Evolutionary conservation across 53 echinoderm and acorn worm genomes (phyloP), one percentile per base, ranked within the genome.

Genomic region (Antedon mediterranea): DNA sequence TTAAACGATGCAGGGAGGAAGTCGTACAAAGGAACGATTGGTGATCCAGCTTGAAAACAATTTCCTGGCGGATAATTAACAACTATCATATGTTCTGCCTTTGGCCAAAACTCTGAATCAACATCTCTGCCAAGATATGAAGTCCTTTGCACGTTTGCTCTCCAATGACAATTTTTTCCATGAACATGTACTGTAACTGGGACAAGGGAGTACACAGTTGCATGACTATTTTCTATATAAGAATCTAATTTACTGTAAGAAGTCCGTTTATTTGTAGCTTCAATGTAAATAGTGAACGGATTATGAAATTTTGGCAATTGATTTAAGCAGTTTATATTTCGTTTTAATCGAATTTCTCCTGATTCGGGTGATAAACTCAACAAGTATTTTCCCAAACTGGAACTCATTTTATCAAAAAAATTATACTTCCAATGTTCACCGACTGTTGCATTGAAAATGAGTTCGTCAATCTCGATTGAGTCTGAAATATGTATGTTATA

Each of bases 121-220:
- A 43, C 79, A 26, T 23, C 31, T 31, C 78, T 71, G 42, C 75
- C 75, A 76, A 34, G 71, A 33, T 81, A 32, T 71, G 71, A 81
- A 34, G 75, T 77, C 82, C 86, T 88, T 28, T 86, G 83, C 71
- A 81, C 89, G 15, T 71, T 78, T 75, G 86, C 86, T 71, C 75
- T 89, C 42, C 87, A 81, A 78, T 87, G 83, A 79, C 94, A 94
- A 29, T 86, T 77, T 33, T 81, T 85, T 43, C 94, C 94, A 84
- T 94, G 94, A 31, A 91, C 83, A 78, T 87, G 83, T 73, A 94
- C 78, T 33, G 89, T 80, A 30, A 94, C 74, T 28, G 94, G 94
- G 23, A 91, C 34, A 78, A 89, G 78, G 15, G 80, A 80, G 41
- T 85, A 87, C 9, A 57, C 57, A 15, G 57, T 57, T 57, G 57